Evolutionary conservation across 2,888 invertebrate genomes (phyloP).

Genomic region (Parnassius smintheus): DNA sequence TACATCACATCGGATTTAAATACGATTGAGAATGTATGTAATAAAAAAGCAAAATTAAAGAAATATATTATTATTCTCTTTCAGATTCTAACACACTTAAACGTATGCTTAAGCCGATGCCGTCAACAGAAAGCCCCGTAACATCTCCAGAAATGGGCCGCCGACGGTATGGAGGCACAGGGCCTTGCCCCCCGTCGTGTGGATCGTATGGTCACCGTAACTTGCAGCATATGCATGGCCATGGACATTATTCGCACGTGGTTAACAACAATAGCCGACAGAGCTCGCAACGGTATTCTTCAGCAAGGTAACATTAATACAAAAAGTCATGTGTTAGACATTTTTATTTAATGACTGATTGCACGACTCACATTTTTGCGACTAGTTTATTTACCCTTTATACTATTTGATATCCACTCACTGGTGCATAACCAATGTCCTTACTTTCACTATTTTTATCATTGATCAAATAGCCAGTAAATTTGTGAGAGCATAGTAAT

Average conservation of each 20-base stretch:
- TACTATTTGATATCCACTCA: no score
- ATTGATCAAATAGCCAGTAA: no score
- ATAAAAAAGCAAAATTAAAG: not conserved
- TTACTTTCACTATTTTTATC: no score
- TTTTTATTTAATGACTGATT: no score
- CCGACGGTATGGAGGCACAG: slow-evolving; percentile 84
- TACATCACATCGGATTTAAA: no score
- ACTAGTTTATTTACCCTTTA: no score
- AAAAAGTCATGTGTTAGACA: not conserved
- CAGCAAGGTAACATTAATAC: slow-evolving; percentile 75
- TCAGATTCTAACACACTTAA: slow-evolving; percentile 93
- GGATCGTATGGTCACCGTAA: slow-evolving; percentile 82
- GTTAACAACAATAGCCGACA: slow-evolving; percentile 84
- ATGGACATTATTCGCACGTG: slow-evolving; percentile 64
- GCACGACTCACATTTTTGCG: no score
- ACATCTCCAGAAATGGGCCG: slow-evolving; percentile 95
- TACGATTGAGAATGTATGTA: no score
- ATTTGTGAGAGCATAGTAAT: no score
- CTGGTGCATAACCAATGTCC: no score
- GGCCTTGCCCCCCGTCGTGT: slow-evolving; percentile 82
- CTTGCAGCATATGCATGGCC: slow-evolving; percentile 75
- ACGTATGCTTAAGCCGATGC: slow-evolving; percentile 96
- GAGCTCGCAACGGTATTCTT: slow-evolving; percentile 85
- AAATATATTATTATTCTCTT: slow-evolving; percentile 17
- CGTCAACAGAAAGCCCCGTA: slow-evolving; percentile 92